Base-by-base conservation (phyloP, 2,888 invertebrate species). In the Tipula helvola region DNA sequence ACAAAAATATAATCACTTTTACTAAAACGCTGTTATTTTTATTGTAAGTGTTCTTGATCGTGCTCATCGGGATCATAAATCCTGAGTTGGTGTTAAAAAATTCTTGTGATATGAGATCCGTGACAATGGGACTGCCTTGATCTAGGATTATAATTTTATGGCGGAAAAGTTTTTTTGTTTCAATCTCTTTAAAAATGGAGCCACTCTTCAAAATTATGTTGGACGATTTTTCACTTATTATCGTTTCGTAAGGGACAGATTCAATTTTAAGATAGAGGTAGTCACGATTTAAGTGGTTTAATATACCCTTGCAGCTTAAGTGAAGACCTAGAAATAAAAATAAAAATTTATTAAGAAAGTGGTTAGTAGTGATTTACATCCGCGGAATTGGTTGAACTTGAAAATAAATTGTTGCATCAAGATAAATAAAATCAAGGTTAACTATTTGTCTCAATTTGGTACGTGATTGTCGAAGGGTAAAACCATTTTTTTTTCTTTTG, bases 1-100 rank as follows among this genome's bases (percentile, higher is more conserved):
- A 92, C 88, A 93, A 91, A 90, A 92, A 93, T 87, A 94, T 91
- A 88, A 92, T 92, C 86, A 93, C 90, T 90, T 93, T 93, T 88
- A 94, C 90, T 88, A 93, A 89, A 86, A 93, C 89, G 87, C 91
- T 90, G 88, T 93, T 92, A 88, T 92, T 90, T 87, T 91, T 90
- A 36, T 93, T 90, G 88, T 92, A 93, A 84, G 92, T 90, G 86
- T 91, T 90, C 47, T 91, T 90, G 85, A 94, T 90, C 3, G 92
- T 92, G 87, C 92, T 91, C 87, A 92, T 92, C 1, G 93, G 92
- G 88, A 93, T 92, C 36, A 92, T 91, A 44, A 93, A 92, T 0
- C 93, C 93, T 57, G 90, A 91, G 86, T 90, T 90, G 5, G 90
- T 89, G 87, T 90, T 90, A 28, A 88, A 89, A 41, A 91, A 89